A percentile compares a stretch with the other conserved stretches of the same genome.
These are phyloP conservation scores for Hyperoodon ampullatus DNA, from an alignment of 2,113 vertebrate species.

Conservation along the genomic window DNA sequence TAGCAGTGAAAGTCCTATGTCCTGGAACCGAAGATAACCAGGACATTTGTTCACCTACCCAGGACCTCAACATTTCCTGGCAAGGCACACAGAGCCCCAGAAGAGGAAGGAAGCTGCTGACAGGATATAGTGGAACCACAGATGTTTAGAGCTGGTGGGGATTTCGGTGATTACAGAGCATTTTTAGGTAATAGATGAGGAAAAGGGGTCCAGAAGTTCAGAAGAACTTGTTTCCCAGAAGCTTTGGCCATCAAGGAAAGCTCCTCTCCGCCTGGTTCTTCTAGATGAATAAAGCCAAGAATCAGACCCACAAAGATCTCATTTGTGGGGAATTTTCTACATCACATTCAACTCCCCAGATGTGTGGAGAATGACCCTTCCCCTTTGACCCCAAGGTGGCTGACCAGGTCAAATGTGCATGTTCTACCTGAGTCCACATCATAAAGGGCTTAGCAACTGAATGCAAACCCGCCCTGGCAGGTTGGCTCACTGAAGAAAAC, in stretches of 20 bases:
- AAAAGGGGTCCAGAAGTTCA: neutral
- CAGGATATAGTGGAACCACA: neutral
- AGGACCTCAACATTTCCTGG: neutral
- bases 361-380: neutral
- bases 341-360: neutral
- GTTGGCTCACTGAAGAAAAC: neutral
- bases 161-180: neutral
- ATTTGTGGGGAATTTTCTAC: neutral
- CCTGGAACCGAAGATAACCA: neutral
- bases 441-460: neutral
- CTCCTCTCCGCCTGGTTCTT: neutral
- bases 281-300: neutral
- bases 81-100: neutral
- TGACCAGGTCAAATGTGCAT: neutral
- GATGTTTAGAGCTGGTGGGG: neutral
- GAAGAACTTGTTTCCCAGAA: neutral
- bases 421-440: neutral
- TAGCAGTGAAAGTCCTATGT: neutral
- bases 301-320: neutral
- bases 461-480: neutral
- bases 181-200: neutral
- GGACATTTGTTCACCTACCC: neutral
- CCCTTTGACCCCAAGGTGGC: too few species aligned
- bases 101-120: neutral
- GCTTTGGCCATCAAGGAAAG: neutral